Evolutionary conservation across 2,113 vertebrate genomes (phyloP), one percentile per base, ranked within the genome.

Genomic region (Actinemys pallida): DNA sequence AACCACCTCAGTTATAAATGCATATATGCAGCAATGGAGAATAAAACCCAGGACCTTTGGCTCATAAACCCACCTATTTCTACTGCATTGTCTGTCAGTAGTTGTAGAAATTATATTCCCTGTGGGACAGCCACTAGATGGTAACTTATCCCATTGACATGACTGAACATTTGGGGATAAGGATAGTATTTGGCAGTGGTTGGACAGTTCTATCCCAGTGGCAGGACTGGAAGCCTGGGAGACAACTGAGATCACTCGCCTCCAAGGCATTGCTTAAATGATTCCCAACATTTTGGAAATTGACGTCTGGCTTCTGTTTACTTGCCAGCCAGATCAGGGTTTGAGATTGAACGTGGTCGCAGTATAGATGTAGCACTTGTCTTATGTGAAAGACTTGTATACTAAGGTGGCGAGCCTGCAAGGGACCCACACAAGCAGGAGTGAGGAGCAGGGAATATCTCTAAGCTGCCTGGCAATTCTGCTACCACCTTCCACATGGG

Each of bases 231-330:
- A 88, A 89, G 83, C 65, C 84, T 92, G 82, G 49, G 14, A 13
- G 92, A 62, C 69, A 9, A 93, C 14, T 52, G 62, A 22, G 81
- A 83, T 20, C 87, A 49, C 82, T n/a, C 82, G 99, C 99, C 99
- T 99, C 98, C 97, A 99, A 98, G 81, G 93, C 97, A 0, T 98
- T 98, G 97, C 99, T 97, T 78, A 98, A 97, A 52, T 99, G 98
- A 5, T 90, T 97, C 31, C 99, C 99, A 25, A 98, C 95, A 1
- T 98, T 98, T 20, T 0, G 31, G 88, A 99, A 98, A 95, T 99
- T 99, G 92, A 99, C 99, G 3, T 98, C 97, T 0, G 86, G 14
- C 72, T 89, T 78, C 85, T 90, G 96, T 95, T 98, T 98, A 50
- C 89, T 97, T 83, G 95, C 88, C 42, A 98, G 92, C 97, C 96